A percentile compares a stretch with the other conserved stretches of the same genome.
These are phyloP conservation scores for Mus musculus DNA, from an alignment of 2,113 vertebrate species.

Conservation along the genomic window GRCm39 chr2:121982001-121982500, in stretches of 20 bases:
- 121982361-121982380: constrained; percentile 7
- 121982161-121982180: constrained; percentile 51
- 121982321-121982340: not conserved
- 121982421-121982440: not conserved
- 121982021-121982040: constrained; percentile 3
- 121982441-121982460: not conserved
- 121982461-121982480: not conserved
- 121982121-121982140: constrained; percentile 63
- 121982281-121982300: not conserved
- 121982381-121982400: not conserved
- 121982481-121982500: not conserved
- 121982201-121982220: not conserved
- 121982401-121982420: not conserved
- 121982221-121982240: not conserved
- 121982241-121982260: not conserved
- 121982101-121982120: constrained; percentile 49
- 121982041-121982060: not conserved
- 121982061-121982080: not conserved
- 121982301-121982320: not conserved
- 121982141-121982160: constrained; percentile 51
- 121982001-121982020: not conserved
- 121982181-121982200: not conserved
- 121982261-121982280: not conserved
- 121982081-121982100: constrained; percentile 56
- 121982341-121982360: not conserved